Conservation (phyloP, 2,113 vertebrate genomes). For the Nyctibius bracteatus region DNA sequence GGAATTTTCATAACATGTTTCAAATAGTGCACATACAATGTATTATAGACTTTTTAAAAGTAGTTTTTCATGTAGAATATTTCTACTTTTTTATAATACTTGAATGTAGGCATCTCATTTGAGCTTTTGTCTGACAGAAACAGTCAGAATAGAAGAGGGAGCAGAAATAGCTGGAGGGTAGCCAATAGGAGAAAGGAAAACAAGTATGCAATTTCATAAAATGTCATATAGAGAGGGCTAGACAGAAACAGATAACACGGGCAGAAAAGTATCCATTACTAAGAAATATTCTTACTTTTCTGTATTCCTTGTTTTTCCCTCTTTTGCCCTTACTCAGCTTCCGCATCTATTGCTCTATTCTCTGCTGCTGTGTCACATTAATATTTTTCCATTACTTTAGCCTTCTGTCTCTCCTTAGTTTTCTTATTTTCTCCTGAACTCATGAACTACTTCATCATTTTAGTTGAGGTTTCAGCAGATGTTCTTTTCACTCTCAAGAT, state of each 20-base stretch:
- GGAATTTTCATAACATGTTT: background rate
- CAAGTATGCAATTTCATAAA: slow-evolving; percentile 16
- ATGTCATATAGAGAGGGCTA: background rate
- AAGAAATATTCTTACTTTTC: background rate
- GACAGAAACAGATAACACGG: background rate
- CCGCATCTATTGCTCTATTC: background rate
- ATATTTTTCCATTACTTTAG: background rate
- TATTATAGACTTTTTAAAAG: background rate
- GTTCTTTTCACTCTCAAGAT: background rate
- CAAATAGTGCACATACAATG: background rate
- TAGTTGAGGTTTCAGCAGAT: background rate
- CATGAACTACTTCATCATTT: background rate
- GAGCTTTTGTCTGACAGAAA: slow-evolving; percentile 11
- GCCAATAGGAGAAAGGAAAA: background rate
- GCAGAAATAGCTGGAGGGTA: background rate
- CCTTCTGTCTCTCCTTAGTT: background rate
- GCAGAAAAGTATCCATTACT: background rate
- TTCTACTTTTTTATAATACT: background rate
- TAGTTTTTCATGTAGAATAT: background rate
- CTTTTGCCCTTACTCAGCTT: background rate
- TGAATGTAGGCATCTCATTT: background rate
- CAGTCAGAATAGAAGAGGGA: slow-evolving; percentile 23
- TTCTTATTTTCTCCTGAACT: background rate
- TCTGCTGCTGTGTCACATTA: background rate
- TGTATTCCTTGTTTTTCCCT: background rate